A percentile compares a stretch with the other conserved stretches of the same genome.
Conservation (phyloP, 1,140 invertebrate species). For the Trachelipus rathkii region DNA sequence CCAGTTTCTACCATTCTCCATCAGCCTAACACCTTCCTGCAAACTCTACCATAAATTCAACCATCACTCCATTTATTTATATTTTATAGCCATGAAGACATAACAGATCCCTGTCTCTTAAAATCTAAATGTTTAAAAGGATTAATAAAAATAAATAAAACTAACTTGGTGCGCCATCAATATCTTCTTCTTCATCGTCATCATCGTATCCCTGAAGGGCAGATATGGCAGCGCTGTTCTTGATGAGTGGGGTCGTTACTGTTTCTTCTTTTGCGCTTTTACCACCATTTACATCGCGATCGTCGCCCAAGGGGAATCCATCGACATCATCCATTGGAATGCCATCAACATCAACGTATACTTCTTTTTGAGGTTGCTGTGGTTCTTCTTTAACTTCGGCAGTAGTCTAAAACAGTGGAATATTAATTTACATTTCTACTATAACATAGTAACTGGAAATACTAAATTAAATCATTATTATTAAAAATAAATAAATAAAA, state of each 20-base stretch:
- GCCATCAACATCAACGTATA: slow-evolving; percentile 51
- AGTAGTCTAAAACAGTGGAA: background rate
- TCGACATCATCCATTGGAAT: slow-evolving; percentile 58
- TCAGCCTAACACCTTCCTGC: too few relatives aligned
- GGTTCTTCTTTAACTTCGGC: slow-evolving; percentile 43
- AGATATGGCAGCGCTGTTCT: slow-evolving; percentile 44
- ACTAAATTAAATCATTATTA: too few relatives aligned
- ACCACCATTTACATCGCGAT: slow-evolving; percentile 68
- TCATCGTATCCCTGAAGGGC: slow-evolving; percentile 42
- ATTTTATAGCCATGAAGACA: background rate
- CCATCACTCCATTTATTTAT: background rate
- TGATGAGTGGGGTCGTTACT: slow-evolving; percentile 34
- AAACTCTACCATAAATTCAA: slow-evolving; percentile 19
- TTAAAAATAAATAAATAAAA: too few relatives aligned
- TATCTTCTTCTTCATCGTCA: slow-evolving; percentile 57
- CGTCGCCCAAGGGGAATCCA: slow-evolving; percentile 56
- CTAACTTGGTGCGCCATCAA: slow-evolving; percentile 70
- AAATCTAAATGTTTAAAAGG: background rate
- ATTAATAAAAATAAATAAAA: slow-evolving; percentile 17
- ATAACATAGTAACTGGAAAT: too few relatives aligned
- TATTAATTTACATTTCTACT: background rate
- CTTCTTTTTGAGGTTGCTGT: slow-evolving; percentile 28
- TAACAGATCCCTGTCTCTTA: too few relatives aligned
- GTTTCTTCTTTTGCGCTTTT: slow-evolving; percentile 44
- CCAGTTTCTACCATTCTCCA: too few relatives aligned